Conservation (phyloP, 2,888 invertebrate species). For the Coleophora flavipennella region DNA sequence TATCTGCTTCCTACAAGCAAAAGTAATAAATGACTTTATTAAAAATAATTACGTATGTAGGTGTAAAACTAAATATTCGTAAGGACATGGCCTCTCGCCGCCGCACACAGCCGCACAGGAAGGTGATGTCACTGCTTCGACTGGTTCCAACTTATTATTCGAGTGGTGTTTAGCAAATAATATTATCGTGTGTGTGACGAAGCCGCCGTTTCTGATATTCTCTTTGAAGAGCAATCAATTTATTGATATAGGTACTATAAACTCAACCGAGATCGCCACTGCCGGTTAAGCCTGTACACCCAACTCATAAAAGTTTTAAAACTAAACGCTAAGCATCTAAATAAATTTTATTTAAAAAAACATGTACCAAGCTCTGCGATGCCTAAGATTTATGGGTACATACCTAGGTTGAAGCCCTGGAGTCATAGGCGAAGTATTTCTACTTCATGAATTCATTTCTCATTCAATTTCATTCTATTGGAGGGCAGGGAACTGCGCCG, state of each 20-base stretch:
- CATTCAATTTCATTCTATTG: conserved; percentile 34
- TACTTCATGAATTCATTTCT: conserved; percentile 17
- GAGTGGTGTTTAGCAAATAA: conserved; percentile 41
- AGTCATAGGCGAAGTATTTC: conserved; percentile 8
- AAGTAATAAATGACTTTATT: background rate
- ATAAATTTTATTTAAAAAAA: too few relatives aligned
- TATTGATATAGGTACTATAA: too few relatives aligned
- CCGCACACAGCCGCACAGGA: conserved; percentile 55
- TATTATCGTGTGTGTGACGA: conserved; percentile 38
- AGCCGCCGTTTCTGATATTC: conserved; percentile 21
- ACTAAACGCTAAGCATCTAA: too few relatives aligned
- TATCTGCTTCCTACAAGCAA: too few relatives aligned
- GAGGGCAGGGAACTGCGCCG: conserved; percentile 14
- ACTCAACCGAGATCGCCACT: too few relatives aligned
- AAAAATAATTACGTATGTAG: conserved; percentile 5
- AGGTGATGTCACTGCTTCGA: conserved; percentile 66
- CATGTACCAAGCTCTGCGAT: too few relatives aligned
- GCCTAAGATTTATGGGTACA: background rate
- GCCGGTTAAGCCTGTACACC: too few relatives aligned
- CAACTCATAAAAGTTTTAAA: too few relatives aligned
- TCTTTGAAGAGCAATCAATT: too few relatives aligned
- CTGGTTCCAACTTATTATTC: conserved; percentile 66
- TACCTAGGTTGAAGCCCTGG: background rate
- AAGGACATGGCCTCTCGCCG: conserved; percentile 30
- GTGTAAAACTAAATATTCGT: conserved; percentile 14